Base-by-base conservation (phyloP, 92 coral and sea anemone genomes). In the Epizoanthus scotinus region DNA sequence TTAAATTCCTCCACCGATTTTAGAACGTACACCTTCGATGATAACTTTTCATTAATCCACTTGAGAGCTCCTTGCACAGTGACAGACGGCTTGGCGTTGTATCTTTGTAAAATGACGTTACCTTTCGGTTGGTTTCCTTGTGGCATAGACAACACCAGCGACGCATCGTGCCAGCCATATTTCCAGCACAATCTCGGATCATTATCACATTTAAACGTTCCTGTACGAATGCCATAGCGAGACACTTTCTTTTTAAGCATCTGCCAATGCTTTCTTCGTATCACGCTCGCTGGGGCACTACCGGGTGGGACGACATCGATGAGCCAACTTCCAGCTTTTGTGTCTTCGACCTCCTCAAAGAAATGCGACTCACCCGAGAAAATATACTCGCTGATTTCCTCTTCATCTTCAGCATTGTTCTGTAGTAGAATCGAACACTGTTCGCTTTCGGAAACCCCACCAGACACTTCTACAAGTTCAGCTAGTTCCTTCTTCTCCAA, bases 271-370 rank as follows among this genome's bases (percentile, higher is more conserved):
- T 89, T 89, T 53, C 90, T 70, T 55, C 85, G 88, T 64, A 91
- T 83, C 61, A 89, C 79, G 10, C 31, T 40, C 3, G 9, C 13
- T 6, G 94, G 93, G 1, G 90, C 47, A 1, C 59, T 81, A 6
- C 90, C 92, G 3, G 85, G 59, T 6, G 98, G 97, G 49, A 96
- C 89, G 82, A 96, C 87, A 78, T 93, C 96, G 60, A 96, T 95
- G 38, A 96, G 79, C 99, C 99, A 96, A 72, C 96, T 89, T 77
- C 98, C 97, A 0, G 99, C 99, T 67, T 96, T 96, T 20, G 99
- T 96, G 83, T 96, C 99, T 84, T 96, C 99, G 40, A 96, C 95
- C 57, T 96, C 98, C 64, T 96, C 99, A 29, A 92, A 93, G 81
- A 96, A 90, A 71, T 96, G 99, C 62, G 99, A 93, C n/a, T 93